These are phyloP conservation scores for Cyprinodon brontotheroides DNA, from an alignment of 2,113 vertebrate genomes.

Conservation along the genomic window DNA sequence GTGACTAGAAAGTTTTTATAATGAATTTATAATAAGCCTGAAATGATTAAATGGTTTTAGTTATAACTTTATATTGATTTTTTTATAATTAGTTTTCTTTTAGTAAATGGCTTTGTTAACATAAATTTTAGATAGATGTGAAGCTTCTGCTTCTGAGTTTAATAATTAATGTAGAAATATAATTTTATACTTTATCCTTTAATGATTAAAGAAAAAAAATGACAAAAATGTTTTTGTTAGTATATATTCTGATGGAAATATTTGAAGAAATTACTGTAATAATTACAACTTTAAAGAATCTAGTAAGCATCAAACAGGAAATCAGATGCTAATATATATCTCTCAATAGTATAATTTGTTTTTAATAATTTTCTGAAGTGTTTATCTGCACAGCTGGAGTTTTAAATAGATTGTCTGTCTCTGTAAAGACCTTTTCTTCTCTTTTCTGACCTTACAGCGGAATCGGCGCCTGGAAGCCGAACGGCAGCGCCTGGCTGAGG, in stretches of 20 bases:
- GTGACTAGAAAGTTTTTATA: too few relatives aligned
- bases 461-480: slow-evolving; percentile 88
- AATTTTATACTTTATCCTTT: not conserved
- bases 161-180: not conserved
- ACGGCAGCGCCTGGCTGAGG: slow-evolving; percentile 88
- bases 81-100: not conserved
- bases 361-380: too few relatives aligned
- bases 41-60: not conserved
- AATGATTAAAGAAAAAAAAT: not conserved
- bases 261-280: not conserved
- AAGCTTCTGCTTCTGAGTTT: not conserved
- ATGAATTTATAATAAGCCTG: too few relatives aligned
- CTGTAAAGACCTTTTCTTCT: slow-evolving; percentile 32
- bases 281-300: not conserved
- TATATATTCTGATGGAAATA: not conserved
- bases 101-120: too few relatives aligned
- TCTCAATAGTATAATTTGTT: too few relatives aligned
- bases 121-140: not conserved
- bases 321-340: too few relatives aligned
- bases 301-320: not conserved
- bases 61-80: not conserved
- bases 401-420: slow-evolving; percentile 1
- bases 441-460: slow-evolving; percentile 75
- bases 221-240: not conserved
- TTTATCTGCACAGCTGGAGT: too few relatives aligned